phyloP scores from a whole-genome alignment of 2,888 invertebrate species.

The Brassicogethes aeneus region DNA sequence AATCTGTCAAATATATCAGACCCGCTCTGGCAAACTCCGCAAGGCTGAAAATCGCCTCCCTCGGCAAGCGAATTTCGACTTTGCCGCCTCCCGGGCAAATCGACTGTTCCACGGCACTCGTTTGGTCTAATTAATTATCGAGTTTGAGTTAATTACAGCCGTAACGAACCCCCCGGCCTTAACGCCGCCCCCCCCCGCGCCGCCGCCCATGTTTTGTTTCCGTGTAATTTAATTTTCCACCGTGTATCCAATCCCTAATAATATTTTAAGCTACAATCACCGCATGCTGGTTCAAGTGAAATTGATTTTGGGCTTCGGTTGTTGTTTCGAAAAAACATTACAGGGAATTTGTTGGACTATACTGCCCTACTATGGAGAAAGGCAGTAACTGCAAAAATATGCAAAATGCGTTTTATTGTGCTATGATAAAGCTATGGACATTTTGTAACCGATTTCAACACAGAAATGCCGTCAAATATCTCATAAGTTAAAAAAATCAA shows the following conservation, averaged over 20 bases:
- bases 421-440: no score
- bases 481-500: no score
- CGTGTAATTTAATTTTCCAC: constrained; percentile 38
- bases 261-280: not conserved
- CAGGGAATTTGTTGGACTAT: no score
- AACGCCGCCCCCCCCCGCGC: constrained; percentile 18
- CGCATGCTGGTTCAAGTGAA: no score
- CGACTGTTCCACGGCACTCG: constrained; percentile 27
- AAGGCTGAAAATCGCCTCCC: not conserved
- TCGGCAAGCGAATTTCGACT: not conserved
- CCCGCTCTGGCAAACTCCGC: no score
- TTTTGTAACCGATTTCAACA: no score
- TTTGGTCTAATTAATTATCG: constrained; percentile 42
- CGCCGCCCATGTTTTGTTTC: constrained; percentile 30
- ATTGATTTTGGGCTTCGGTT: no score
- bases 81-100: not conserved
- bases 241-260: not conserved
- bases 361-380: no score
- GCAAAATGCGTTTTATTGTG: no score
- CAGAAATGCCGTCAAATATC: no score
- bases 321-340: no score
- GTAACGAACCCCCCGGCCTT: constrained; percentile 31
- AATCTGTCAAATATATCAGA: not conserved
- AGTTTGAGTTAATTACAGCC: constrained; percentile 40
- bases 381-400: no score